A percentile compares a stretch with the other conserved stretches of the same genome.
Evolutionary conservation across 2,797 vertebrate genomes (phyloP).

Genomic region (Gadopsis bispinosus): DNA sequence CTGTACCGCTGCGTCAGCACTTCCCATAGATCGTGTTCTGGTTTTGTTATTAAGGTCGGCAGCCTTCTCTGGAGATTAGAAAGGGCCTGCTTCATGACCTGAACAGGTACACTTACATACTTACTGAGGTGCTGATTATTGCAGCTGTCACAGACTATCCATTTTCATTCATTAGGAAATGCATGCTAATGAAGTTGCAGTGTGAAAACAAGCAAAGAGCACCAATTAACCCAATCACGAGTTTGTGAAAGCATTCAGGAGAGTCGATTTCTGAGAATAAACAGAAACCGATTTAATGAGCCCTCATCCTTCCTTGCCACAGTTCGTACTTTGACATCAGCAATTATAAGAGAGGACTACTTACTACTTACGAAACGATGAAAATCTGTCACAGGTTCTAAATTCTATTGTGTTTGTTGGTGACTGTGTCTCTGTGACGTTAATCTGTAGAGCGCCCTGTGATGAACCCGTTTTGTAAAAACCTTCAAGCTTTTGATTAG

Average conservation of each 20-base stretch:
- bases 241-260: background rate
- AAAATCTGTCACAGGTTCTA: background rate
- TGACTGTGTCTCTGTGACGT: background rate
- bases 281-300: background rate
- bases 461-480: background rate
- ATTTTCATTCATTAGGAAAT: background rate
- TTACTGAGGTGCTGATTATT: background rate
- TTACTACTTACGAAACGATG: background rate
- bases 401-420: background rate
- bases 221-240: background rate
- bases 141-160: background rate
- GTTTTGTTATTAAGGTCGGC: slow-evolving; percentile 24
- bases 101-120: background rate
- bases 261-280: slow-evolving; percentile 1
- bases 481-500: too few relatives aligned
- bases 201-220: slow-evolving; percentile 6
- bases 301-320: background rate
- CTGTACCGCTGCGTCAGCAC: slow-evolving; percentile 35
- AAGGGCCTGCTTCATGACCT: slow-evolving; percentile 13
- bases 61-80: slow-evolving; percentile 10
- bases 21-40: slow-evolving; percentile 18
- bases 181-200: background rate
- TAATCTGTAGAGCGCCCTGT: background rate
- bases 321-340: background rate
- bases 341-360: background rate